phyloP scores from a whole-genome alignment of 2,113 vertebrate genomes.

The Lutjanus erythropterus region DNA sequence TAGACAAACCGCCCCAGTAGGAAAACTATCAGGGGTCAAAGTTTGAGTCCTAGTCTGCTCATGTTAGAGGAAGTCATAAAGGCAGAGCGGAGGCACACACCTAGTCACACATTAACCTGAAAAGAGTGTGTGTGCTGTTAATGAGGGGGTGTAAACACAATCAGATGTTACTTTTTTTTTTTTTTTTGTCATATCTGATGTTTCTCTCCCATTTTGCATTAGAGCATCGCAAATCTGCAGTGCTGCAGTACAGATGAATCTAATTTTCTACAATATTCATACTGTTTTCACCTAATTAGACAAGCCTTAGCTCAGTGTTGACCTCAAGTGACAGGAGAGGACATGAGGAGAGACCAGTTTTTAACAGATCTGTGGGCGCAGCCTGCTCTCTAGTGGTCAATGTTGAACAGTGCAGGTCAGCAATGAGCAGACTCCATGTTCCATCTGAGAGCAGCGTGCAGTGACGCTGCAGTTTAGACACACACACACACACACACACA shows the following conservation, averaged over 20 bases:
- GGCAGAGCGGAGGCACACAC: neutral
- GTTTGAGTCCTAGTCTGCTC: conserved; percentile 53
- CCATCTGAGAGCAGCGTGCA: conserved; percentile 4
- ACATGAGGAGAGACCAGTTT: neutral
- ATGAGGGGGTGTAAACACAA: neutral
- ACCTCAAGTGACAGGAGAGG: neutral
- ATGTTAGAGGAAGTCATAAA: conserved; percentile 16
- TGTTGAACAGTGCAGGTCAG: conserved; percentile 45
- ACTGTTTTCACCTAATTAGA: neutral
- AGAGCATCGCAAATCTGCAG: neutral
- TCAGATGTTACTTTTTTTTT: neutral
- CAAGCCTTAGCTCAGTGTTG: neutral
- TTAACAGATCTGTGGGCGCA: conserved; percentile 15
- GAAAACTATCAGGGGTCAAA: conserved; percentile 56
- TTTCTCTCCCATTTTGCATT: neutral
- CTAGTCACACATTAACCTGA: conserved; percentile 50
- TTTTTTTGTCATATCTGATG: neutral
- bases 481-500: neutral
- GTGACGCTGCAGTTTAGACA: conserved; percentile 25
- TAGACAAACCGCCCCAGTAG: neutral
- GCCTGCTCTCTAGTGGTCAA: conserved; percentile 70
- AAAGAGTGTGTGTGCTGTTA: conserved; percentile 15
- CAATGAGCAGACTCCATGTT: neutral
- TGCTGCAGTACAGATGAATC: neutral
- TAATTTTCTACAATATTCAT: neutral